Evolutionary conservation across 2,113 vertebrate genomes (phyloP), one percentile per base, ranked within the genome.

Genomic region (Pterocles gutturalis): DNA sequence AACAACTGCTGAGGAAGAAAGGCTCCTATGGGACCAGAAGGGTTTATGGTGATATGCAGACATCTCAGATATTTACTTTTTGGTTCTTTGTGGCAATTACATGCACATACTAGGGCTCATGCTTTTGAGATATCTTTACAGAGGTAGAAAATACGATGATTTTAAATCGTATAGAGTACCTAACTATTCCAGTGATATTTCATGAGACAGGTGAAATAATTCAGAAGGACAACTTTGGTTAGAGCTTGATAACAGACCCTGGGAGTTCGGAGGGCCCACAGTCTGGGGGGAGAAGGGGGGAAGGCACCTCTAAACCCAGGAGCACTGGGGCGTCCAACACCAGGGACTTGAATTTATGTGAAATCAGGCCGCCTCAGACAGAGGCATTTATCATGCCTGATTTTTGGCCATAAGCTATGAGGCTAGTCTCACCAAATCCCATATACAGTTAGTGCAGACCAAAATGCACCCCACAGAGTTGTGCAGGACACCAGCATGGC

Each of bases 401-500:
- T 9, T 83, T 89, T 80, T 51, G 28, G 14, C 29, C 54, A 54
- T 72, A 46, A 79, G 61, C 67, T n/a, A 11, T 22, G 22, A 73
- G 12, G 22, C 9, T 66, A 55, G 48, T 28, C 48, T 76, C n/a
- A 54, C 33, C 26, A 83, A 72, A 22, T 11, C 9, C 22, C 19
- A 38, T 25, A 16, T 20, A 26, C 16, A 65, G 33, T 10, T 61
- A 60, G 51, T 28, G 29, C 17, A 91, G 49, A 80, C 14, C 15
- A 53, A 69, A 87, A 67, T 11, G 11, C 12, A 49, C 2, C 12
- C 11, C 33, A 26, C 2, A 21, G 38, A 13, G 16, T 20, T 54
- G 12, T 2, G 4, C 5, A 58, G 62, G 22, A 51, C 20, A 11
- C 19, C 53, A 41, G 0, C 0, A 1, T 1, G 4, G 9, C 17